Percentiles rank a stretch among this genome's conserved stretches.
Conservation (phyloP, 1,140 invertebrate genomes). For the Epicauta chinensis region DNA sequence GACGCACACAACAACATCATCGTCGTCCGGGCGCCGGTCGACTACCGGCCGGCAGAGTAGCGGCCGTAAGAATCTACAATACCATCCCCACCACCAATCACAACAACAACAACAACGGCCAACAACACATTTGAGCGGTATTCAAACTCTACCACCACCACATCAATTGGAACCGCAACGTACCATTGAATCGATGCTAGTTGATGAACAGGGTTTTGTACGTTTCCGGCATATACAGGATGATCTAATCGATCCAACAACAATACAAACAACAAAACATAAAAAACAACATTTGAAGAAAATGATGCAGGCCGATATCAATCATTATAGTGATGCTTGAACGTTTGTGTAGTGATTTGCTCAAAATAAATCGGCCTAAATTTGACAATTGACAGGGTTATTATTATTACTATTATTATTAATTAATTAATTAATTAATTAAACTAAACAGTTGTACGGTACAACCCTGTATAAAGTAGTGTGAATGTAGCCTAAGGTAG, state of each 20-base stretch:
- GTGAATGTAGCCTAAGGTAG: too few species aligned
- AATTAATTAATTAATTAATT: too few species aligned
- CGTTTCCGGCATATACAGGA: conserved; percentile 57
- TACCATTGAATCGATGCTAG: conserved; percentile 54
- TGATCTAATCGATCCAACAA: conserved; percentile 1
- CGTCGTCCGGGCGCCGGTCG: conserved; percentile 33
- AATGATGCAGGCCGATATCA: conserved; percentile 23
- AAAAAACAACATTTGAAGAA: neutral
- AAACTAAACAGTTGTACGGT: neutral
- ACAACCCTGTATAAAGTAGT: conserved; percentile 10
- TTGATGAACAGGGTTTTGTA: conserved; percentile 79
- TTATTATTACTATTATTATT: too few species aligned
- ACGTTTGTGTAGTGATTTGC: neutral
- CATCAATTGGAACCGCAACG: conserved; percentile 26
- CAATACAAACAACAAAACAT: conserved; percentile 1
- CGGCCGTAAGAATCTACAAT: conserved; percentile 32
- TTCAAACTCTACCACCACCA: conserved; percentile 38
- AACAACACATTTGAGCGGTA: neutral
- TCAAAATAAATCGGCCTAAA: neutral
- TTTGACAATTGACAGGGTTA: too few species aligned
- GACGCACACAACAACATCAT: conserved; percentile 21
- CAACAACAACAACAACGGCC: conserved; percentile 36
- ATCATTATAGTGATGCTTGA: conserved; percentile 40
- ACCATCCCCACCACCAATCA: conserved; percentile 38
- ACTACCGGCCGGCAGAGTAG: conserved; percentile 31